Conservation (phyloP, 2,888 invertebrate genomes). For the Apodemia hepburni region DNA sequence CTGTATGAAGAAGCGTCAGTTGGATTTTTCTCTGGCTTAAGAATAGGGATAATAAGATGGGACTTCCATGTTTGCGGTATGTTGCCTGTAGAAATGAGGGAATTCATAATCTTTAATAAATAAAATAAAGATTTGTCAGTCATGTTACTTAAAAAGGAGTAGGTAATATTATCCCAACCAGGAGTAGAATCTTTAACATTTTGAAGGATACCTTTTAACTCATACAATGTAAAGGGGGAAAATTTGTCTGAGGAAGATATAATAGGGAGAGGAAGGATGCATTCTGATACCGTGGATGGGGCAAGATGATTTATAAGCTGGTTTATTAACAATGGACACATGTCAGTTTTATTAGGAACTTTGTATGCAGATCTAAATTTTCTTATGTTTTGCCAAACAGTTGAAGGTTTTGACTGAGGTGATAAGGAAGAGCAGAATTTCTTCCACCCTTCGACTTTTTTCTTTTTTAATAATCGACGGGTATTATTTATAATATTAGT, state of each 20-base stretch:
- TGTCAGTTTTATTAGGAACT: not conserved
- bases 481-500: not conserved
- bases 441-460: not conserved
- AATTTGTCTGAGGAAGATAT: not conserved
- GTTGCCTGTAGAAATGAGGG: slow-evolving; percentile 6
- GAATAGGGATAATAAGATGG: too few species aligned
- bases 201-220: slow-evolving; percentile 17
- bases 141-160: slow-evolving; percentile 21
- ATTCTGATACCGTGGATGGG: not conserved
- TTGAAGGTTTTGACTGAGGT: not conserved
- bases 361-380: slow-evolving; percentile 3
- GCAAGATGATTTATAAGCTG: not conserved
- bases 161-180: slow-evolving; percentile 26
- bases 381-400: not conserved
- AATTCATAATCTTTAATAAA: slow-evolving; percentile 20
- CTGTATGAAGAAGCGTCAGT: too few species aligned
- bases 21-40: too few species aligned
- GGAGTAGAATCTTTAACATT: slow-evolving; percentile 25
- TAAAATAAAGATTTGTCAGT: not conserved
- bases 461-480: not conserved
- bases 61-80: slow-evolving; percentile 20
- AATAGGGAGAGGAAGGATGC: not conserved
- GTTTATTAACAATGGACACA: not conserved
- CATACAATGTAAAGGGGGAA: slow-evolving; percentile 5
- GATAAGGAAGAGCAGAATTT: not conserved